phyloP scores from a whole-genome alignment of 1,140 invertebrate genomes.

The Cepaea nemoralis region DNA sequence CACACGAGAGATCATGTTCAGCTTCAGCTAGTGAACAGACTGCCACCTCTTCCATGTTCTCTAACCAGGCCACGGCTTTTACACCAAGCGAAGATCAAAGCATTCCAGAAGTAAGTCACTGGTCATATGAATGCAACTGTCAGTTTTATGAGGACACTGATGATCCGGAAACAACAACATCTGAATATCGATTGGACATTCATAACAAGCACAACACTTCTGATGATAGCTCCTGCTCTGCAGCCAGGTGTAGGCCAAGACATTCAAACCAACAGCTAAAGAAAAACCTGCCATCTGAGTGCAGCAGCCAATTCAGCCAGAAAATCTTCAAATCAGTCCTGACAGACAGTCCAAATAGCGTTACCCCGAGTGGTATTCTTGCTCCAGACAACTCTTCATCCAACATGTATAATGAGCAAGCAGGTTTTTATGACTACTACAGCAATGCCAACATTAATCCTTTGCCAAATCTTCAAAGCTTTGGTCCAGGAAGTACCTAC shows the following conservation, averaged over 20 bases:
- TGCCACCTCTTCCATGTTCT: slow-evolving; percentile 26
- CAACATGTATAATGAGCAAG: slow-evolving; percentile 48
- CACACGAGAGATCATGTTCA: neutral
- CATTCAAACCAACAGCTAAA: neutral
- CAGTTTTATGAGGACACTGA: slow-evolving; percentile 31
- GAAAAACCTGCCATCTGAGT: neutral
- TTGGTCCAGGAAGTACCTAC: neutral
- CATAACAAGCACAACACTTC: slow-evolving; percentile 61
- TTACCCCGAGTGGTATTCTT: slow-evolving; percentile 62
- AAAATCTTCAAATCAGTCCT: slow-evolving; percentile 58
- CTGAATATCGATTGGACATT: slow-evolving; percentile 52
- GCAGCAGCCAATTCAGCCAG: slow-evolving; percentile 33
- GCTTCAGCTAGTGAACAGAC: neutral
- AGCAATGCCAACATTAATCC: slow-evolving; percentile 47
- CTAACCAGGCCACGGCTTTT: slow-evolving; percentile 11
- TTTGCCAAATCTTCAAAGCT: slow-evolving; percentile 14
- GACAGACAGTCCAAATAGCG: slow-evolving; percentile 62
- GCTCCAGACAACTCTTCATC: slow-evolving; percentile 63
- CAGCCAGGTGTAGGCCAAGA: slow-evolving; percentile 37
- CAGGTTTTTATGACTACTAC: slow-evolving; percentile 53
- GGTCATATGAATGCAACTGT: neutral
- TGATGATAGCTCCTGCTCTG: slow-evolving; percentile 32
- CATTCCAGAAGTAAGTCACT: neutral
- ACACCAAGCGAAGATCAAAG: slow-evolving; percentile 6
- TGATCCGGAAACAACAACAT: slow-evolving; percentile 37